Percentiles rank a stretch among this genome's conserved stretches.
Conservation (phyloP, 2,113 vertebrate genomes). For the Zeus faber region DNA sequence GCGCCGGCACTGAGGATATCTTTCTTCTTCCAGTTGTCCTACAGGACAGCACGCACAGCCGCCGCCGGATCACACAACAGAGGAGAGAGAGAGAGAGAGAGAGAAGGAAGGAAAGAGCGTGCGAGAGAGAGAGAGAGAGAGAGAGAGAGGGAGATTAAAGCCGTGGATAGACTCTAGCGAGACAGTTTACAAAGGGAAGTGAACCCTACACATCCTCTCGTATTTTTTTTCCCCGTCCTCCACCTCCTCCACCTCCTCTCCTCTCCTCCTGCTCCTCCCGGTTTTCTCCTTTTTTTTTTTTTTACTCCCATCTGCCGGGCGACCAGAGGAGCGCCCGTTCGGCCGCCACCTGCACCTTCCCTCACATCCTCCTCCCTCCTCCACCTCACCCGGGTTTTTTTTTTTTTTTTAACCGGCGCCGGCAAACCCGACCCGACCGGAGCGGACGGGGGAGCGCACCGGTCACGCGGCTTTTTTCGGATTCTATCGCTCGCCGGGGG, state of each 20-base stretch:
- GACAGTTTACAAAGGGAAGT: constrained; percentile 65
- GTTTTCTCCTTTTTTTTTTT: constrained; percentile 46
- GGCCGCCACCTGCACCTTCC: constrained; percentile 55
- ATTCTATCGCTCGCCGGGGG: too few species aligned
- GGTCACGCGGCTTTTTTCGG: too few species aligned
- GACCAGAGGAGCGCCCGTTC: constrained; percentile 54
- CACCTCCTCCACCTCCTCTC: constrained; percentile 16
- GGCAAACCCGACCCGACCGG: too few species aligned
- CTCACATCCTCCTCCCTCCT: constrained; percentile 34
- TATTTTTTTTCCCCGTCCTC: constrained; percentile 60
- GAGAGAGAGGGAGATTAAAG: constrained; percentile 58
- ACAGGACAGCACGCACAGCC: too few species aligned
- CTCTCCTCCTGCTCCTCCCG: constrained; percentile 50
- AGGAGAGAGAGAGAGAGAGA: constrained; percentile 40
- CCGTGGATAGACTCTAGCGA: constrained; percentile 52
- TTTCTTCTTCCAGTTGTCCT: too few species aligned
- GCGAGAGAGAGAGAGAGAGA: constrained; percentile 51
- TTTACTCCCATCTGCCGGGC: too few species aligned
- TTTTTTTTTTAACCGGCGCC: neutral
- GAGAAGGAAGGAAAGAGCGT: constrained; percentile 44
- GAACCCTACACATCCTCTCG: constrained; percentile 55
- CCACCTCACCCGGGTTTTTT: constrained; percentile 38
- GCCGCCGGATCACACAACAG: too few species aligned
- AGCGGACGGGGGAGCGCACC: too few species aligned
- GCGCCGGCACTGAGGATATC: too few species aligned